Base-by-base conservation (phyloP, 2,113 vertebrate species). In the Carassius gibelio region DNA sequence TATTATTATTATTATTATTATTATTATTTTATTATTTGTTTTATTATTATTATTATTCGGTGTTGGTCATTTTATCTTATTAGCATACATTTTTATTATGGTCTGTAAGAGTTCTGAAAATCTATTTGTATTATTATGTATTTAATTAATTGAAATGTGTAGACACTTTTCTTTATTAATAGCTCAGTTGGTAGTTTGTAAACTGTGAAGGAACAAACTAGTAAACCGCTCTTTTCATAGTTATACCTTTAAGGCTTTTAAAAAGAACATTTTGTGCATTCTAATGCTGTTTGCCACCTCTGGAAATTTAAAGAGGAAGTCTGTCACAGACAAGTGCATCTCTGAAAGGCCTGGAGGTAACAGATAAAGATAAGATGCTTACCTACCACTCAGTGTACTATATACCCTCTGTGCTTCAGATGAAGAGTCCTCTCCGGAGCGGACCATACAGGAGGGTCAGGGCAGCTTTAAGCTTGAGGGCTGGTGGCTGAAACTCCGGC, bases 381-480 rank as follows among this genome's bases (percentile, higher is more conserved):
- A 26, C 42, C 42, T 48, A 66, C n/a, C 1, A 0, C 61, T 42
- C 11, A 38, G 34, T 72, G 50, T 59, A 59, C 30, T 72, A 71
- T 71, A 69, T 52, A 52, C 8, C 55, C 19, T 84, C 57, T 76
- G 34, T 81, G 79, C 66, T 3, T 30, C 92, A 91, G 96, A 96
- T 9, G 86, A 88, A 0, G 95, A 96, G 0, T 95, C 66, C 0
- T 84, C 93, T 89, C 59, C 86, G 1, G 0, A 92, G 57, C 81
- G 61, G 0, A 82, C 81, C 3, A 34, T 89, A 0, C 87, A 92
- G 81, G 95, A 94, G 0, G 97, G 97, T 50, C 97, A 95, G 88
- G 95, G 97, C 42, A 96, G 96, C 91, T 92, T 94, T 91, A 96
- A 95, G 90, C 90, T 99, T 93, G 97, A 99, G 81, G 98, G 97